Base-by-base conservation (phyloP, 2,797 vertebrate species). In the Lacerta agilis region DNA sequence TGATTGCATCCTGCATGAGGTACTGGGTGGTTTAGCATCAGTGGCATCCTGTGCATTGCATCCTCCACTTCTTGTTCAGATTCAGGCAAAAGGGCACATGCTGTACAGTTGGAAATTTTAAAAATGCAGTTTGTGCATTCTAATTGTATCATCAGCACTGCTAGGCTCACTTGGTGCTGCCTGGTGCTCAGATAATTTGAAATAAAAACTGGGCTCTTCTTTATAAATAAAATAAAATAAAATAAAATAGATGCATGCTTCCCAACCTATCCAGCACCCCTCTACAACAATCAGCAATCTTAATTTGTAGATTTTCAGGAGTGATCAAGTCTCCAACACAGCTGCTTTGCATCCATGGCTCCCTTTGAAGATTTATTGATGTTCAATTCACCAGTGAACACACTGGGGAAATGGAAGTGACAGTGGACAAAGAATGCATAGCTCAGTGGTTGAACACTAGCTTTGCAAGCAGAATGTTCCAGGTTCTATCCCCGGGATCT, bases 161-260 rank as follows among this genome's bases (percentile, higher is more conserved):
- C 81, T 83, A 0, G 3, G 85, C 82, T 67, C 75, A 79, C 73
- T 85, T 83, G 0, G 64, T 41, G 80, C 82, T 83, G 88, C 79
- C 87, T 33, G 80, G 84, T 88, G 82, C 49, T 7, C 88, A 88
- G 75, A 23, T 87, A 23, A 2, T 11, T 88, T 83, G 78, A 64
- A 82, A 86, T 79, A 73, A 64, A 77, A 88, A 49, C 64, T 25
- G 15, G 25, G 11, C 13, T 66, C 64, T 66, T 66, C 64, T 66
- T 4, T 43, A 43, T 6, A 43, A 43, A 43, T 43, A 43, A 6
- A 43, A 43, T 7, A 6, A 6, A 41, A 41, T 85, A 92, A 93
- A 92, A 89, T 91, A 89, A 91, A 92, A 89, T 84, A 90, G 61
- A 88, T 29, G 45, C 25, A 87, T 3, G 55, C 73, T 79, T 86